Percentiles rank a stretch among this genome's conserved stretches.
These are phyloP conservation scores for Girardia tigrina DNA, from an alignment of 2,888 invertebrate species.

Conservation along the genomic window DNA sequence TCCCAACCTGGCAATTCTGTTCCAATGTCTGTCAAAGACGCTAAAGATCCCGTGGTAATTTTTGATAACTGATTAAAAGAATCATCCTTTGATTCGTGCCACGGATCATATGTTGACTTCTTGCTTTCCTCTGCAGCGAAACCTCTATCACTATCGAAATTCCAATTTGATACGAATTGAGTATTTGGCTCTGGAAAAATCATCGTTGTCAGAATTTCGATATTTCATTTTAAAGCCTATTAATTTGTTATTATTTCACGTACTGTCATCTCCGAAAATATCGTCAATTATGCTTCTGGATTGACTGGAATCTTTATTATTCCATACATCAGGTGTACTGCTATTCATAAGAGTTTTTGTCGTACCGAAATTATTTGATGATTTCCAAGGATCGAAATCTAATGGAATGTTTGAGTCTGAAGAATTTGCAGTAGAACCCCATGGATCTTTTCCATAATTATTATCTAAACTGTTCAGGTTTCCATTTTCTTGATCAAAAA, in stretches of 20 bases:
- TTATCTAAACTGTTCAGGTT: not conserved
- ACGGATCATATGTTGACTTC: too few species aligned
- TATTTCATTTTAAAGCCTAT: not conserved
- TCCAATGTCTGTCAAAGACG: too few species aligned
- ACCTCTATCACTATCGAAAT: not conserved
- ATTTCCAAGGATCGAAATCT: slow-evolving; percentile 18
- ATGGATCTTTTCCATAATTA: not conserved
- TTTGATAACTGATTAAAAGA: too few species aligned
- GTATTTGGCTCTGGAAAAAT: not conserved
- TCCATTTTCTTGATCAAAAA: not conserved
- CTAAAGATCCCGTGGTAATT: too few species aligned
- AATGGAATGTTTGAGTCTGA: not conserved
- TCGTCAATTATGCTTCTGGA: not conserved
- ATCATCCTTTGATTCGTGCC: too few species aligned
- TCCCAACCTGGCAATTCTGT: too few species aligned
- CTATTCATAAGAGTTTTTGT: not conserved
- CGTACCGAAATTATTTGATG: not conserved
- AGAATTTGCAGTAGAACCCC: not conserved
- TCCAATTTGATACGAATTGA: not conserved
- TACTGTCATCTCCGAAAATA: slow-evolving; percentile 14
- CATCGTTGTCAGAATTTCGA: not conserved
- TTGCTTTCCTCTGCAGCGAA: too few species aligned
- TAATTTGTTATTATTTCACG: not conserved
- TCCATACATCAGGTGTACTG: not conserved
- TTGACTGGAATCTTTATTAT: not conserved